Percentiles rank a stretch among this genome's conserved stretches.
Evolutionary conservation across 2,888 invertebrate species (phyloP).

Genomic region (Marasmarcha lunaedactyla): DNA sequence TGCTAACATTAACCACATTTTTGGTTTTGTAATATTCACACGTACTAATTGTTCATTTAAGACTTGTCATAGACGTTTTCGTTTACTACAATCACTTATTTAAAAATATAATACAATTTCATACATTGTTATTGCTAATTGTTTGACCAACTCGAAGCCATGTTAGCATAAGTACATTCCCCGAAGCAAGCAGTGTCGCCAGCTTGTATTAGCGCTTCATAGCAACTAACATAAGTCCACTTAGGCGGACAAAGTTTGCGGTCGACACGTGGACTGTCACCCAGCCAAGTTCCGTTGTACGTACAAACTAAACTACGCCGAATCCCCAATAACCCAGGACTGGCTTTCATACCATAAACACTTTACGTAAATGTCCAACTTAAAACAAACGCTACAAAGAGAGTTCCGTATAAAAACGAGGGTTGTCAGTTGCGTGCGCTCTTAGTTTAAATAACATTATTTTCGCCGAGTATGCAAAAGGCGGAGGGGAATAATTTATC

Average conservation of each 20-base stretch:
- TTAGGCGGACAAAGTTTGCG: not conserved
- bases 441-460: constrained; percentile 45
- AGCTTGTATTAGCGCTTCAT: too few relatives aligned
- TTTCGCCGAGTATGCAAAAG: constrained; percentile 52
- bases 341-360: not conserved
- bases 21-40: too few relatives aligned
- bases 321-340: not conserved
- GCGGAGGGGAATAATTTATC: constrained; percentile 57
- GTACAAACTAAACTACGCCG: not conserved
- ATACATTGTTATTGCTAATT: too few relatives aligned
- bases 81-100: too few relatives aligned
- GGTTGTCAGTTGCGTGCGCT: constrained; percentile 7
- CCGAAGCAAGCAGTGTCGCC: too few relatives aligned
- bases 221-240: not conserved
- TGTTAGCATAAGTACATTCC: too few relatives aligned
- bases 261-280: constrained; percentile 1
- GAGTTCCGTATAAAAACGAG: constrained; percentile 1
- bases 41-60: too few relatives aligned
- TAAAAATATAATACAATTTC: too few relatives aligned
- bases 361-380: not conserved
- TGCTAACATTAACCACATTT: too few relatives aligned
- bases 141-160: too few relatives aligned
- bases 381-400: not conserved
- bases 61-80: too few relatives aligned
- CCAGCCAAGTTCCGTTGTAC: not conserved